phyloP scores from a whole-genome alignment of 2,888 invertebrate genomes.

The Criorhina ranunculi region DNA sequence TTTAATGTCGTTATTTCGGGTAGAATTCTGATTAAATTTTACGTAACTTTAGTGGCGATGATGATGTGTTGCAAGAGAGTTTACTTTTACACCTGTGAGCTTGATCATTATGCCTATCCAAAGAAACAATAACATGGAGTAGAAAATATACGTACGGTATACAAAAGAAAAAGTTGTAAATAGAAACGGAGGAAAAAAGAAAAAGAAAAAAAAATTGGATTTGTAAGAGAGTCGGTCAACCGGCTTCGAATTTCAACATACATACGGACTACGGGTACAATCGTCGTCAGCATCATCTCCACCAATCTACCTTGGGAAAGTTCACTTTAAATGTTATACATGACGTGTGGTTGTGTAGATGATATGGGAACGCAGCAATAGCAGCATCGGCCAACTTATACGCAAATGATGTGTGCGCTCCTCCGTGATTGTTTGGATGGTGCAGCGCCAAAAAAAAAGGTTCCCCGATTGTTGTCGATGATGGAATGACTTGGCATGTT shows the following conservation, averaged over 20 bases:
- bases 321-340: constrained; percentile 59
- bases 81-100: constrained; percentile 61
- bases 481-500: constrained; percentile 56
- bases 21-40: constrained; percentile 53
- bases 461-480: constrained; percentile 42
- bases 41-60: constrained; percentile 11
- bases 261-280: constrained; percentile 12
- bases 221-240: constrained; percentile 73
- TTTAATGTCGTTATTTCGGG: constrained; percentile 26
- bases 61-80: neutral
- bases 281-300: constrained; percentile 50
- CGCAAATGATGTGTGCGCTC: constrained; percentile 39
- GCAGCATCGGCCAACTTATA: constrained; percentile 24
- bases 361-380: constrained; percentile 44
- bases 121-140: constrained; percentile 55
- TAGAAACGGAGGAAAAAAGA: constrained; percentile 33
- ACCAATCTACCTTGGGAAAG: constrained; percentile 61
- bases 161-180: constrained; percentile 61
- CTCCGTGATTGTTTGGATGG: constrained; percentile 15
- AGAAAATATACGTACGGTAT: constrained; percentile 26
- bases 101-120: constrained; percentile 35
- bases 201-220: constrained; percentile 39
- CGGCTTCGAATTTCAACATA: constrained; percentile 67
- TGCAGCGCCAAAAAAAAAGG: constrained; percentile 57
- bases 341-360: constrained; percentile 21